A percentile compares a stretch with the other conserved stretches of the same genome.
Conservation (phyloP, 1,140 invertebrate species). For the Berghia stephanieae region DNA sequence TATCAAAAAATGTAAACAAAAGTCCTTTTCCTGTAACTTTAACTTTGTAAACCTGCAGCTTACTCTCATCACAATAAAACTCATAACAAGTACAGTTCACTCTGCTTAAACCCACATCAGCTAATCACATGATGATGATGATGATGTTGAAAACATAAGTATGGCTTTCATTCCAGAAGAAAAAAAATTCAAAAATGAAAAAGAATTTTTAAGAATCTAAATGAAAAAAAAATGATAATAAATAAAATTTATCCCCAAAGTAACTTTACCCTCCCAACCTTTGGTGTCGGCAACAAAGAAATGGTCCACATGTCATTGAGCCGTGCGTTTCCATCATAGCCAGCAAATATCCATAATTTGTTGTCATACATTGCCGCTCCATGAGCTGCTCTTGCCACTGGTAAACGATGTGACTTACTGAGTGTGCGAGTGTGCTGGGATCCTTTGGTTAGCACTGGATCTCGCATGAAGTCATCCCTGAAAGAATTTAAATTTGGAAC, state of each 20-base stretch:
- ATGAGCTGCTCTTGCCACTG: slow-evolving; percentile 83
- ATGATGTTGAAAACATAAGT: too few species aligned
- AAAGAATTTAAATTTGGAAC: too few species aligned
- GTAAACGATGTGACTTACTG: slow-evolving; percentile 55
- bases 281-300: slow-evolving; percentile 70
- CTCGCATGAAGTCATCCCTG: too few species aligned
- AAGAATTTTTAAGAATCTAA: background rate
- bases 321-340: slow-evolving; percentile 94
- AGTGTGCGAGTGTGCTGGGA: slow-evolving; percentile 27
- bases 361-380: slow-evolving; percentile 93
- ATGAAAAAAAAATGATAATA: background rate
- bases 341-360: slow-evolving; percentile 96
- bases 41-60: slow-evolving; percentile 26
- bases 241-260: background rate
- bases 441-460: slow-evolving; percentile 25
- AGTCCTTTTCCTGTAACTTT: too few species aligned
- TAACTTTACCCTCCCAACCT: slow-evolving; percentile 80
- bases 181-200: background rate
- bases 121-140: too few species aligned
- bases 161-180: background rate
- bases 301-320: slow-evolving; percentile 98
- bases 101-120: too few species aligned
- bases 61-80: too few species aligned
- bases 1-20: too few species aligned
- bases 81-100: too few species aligned